Percentiles rank a stretch among this genome's conserved stretches.
Evolutionary conservation across 2,113 vertebrate species (phyloP).

Genomic region (Potamarius usumacintae): DNA sequence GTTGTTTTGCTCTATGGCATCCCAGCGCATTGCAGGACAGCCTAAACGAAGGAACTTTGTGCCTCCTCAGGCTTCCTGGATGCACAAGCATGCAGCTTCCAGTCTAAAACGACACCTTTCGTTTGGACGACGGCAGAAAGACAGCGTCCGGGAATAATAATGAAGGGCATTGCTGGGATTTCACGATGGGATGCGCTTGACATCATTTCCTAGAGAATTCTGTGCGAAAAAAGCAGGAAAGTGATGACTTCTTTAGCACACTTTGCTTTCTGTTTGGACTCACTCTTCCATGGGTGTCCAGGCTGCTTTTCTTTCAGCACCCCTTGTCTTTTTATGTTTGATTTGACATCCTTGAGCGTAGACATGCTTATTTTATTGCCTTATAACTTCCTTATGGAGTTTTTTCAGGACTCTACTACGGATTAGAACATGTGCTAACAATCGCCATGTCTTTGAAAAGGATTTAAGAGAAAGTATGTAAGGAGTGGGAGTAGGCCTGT

Average conservation of each 20-base stretch:
- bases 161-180: slow-evolving; percentile 23
- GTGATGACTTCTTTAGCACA: slow-evolving; percentile 21
- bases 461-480: slow-evolving; percentile 37
- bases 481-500: slow-evolving; percentile 33
- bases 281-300: neutral
- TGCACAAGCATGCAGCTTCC: neutral
- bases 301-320: neutral
- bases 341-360: slow-evolving; percentile 6
- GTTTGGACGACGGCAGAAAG: neutral
- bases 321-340: neutral
- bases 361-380: slow-evolving; percentile 44
- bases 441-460: slow-evolving; percentile 17
- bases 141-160: neutral
- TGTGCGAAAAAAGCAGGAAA: slow-evolving; percentile 40
- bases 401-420: slow-evolving; percentile 20
- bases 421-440: slow-evolving; percentile 29
- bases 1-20: slow-evolving; percentile 56
- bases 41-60: neutral
- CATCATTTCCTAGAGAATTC: slow-evolving; percentile 46
- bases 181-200: slow-evolving; percentile 52
- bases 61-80: slow-evolving; percentile 2
- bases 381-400: slow-evolving; percentile 28
- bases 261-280: slow-evolving; percentile 28
- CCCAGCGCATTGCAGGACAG: slow-evolving; percentile 41
- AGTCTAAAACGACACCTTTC: slow-evolving; percentile 13